Evolutionary conservation across 2,113 vertebrate genomes (phyloP).

Genomic region (Clinocottus analis): DNA sequence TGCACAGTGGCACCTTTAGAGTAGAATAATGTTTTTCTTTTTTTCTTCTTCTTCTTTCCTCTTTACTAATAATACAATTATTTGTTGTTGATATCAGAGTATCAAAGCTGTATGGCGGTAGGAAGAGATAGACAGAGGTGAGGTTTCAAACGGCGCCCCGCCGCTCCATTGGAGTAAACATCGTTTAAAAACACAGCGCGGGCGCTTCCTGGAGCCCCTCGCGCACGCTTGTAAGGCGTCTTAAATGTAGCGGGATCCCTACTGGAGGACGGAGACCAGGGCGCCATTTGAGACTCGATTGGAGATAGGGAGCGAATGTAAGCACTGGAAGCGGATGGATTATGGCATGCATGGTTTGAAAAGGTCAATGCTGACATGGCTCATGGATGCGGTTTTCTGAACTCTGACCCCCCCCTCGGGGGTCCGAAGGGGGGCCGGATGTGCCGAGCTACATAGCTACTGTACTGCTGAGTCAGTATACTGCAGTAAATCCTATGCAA

Average conservation of each 20-base stretch:
- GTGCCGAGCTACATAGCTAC: conserved; percentile 68
- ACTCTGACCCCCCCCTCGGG: conserved; percentile 58
- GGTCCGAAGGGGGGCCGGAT: conserved; percentile 53
- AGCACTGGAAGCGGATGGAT: conserved; percentile 76
- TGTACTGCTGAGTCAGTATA: conserved; percentile 67
- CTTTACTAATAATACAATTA: conserved; percentile 78
- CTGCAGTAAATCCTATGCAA: conserved; percentile 44
- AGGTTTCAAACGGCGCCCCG: conserved; percentile 71
- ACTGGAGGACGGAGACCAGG: conserved; percentile 59
- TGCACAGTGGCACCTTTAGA: conserved; percentile 81
- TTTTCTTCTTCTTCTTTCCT: conserved; percentile 34
- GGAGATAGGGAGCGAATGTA: conserved; percentile 55
- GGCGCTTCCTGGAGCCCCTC: conserved; percentile 35
- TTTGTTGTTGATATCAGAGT: conserved; percentile 74
- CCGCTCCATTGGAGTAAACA: conserved; percentile 69
- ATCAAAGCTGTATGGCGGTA: conserved; percentile 74
- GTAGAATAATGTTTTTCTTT: conserved; percentile 49
- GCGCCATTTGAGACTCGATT: conserved; percentile 68
- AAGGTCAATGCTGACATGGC: conserved; percentile 75
- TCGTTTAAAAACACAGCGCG: conserved; percentile 57
- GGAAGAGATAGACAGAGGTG: conserved; percentile 56
- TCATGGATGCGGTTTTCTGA: conserved; percentile 78
- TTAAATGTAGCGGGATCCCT: conserved; percentile 59
- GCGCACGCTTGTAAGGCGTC: conserved; percentile 62
- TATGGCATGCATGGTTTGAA: conserved; percentile 75